phyloP scores from a whole-genome alignment of 1,140 invertebrate species.

The Musca vetustissima region DNA sequence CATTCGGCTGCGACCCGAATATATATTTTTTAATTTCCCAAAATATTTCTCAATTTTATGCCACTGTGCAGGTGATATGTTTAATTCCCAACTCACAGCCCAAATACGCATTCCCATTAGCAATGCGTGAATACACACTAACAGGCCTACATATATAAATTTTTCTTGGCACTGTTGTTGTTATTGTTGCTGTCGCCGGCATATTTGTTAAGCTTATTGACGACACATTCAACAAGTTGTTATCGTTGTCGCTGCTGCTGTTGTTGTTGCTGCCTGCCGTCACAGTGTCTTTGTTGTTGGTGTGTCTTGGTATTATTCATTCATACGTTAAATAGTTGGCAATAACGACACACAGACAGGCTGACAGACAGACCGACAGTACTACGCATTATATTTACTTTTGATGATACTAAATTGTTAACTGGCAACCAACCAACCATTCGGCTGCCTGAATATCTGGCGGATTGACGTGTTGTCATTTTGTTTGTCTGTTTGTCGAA shows the following conservation, averaged over 20 bases:
- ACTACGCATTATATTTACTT: not conserved
- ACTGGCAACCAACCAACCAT: not conserved
- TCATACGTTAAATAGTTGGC: slow-evolving; percentile 21
- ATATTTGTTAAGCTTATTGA: not conserved
- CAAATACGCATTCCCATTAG: no score
- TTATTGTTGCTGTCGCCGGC: slow-evolving; percentile 4
- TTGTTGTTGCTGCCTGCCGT: slow-evolving; percentile 1
- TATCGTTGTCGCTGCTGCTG: slow-evolving; percentile 21
- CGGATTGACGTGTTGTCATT: no score
- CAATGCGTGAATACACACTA: no score
- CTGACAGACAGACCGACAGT: no score
- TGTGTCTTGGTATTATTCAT: slow-evolving; percentile 13
- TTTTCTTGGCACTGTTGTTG: slow-evolving; percentile 8
- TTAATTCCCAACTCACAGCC: no score
- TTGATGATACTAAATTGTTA: slow-evolving; percentile 16
- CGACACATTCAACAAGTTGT: slow-evolving; percentile 20
- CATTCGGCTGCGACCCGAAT: no score
- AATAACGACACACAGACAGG: not conserved
- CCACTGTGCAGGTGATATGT: no score
- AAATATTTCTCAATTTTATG: no score
- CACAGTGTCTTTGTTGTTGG: slow-evolving; percentile 18
- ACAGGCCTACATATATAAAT: no score
- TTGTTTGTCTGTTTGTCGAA: not conserved
- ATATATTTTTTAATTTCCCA: no score
- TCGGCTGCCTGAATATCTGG: slow-evolving; percentile 4